Evolutionary conservation across 2,113 vertebrate genomes (phyloP).

Genomic region (Rousettus leschenaultii): DNA sequence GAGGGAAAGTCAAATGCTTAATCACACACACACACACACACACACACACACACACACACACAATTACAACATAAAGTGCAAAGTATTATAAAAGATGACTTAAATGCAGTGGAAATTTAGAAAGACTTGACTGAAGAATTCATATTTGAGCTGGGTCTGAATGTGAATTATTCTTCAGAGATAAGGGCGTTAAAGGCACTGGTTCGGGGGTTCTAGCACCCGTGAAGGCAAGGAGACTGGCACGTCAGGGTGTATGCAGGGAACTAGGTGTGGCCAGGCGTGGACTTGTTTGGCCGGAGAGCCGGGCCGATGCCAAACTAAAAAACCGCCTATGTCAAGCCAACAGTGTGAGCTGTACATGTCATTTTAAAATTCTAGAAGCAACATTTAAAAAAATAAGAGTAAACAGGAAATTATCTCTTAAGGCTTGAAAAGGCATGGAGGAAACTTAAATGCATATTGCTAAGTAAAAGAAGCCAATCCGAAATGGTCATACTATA

Average conservation of each 20-base stretch:
- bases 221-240: neutral
- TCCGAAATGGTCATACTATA: neutral
- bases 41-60: neutral
- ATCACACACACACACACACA: neutral
- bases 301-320: neutral
- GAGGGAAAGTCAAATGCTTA: neutral
- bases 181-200: neutral
- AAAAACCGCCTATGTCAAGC: neutral
- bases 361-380: conserved; percentile 14
- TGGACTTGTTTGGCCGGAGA: neutral
- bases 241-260: neutral
- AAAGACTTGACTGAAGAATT: neutral
- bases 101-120: neutral
- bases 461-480: neutral
- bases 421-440: neutral
- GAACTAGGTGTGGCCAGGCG: neutral
- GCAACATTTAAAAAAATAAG: neutral
- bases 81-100: neutral
- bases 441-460: neutral
- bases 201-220: neutral
- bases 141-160: neutral
- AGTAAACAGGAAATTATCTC: neutral
- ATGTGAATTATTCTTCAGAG: neutral
- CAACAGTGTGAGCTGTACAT: neutral
- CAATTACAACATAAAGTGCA: neutral